Base-by-base conservation (phyloP, 2,888 invertebrate genomes). In the Cylloceria caligata region DNA sequence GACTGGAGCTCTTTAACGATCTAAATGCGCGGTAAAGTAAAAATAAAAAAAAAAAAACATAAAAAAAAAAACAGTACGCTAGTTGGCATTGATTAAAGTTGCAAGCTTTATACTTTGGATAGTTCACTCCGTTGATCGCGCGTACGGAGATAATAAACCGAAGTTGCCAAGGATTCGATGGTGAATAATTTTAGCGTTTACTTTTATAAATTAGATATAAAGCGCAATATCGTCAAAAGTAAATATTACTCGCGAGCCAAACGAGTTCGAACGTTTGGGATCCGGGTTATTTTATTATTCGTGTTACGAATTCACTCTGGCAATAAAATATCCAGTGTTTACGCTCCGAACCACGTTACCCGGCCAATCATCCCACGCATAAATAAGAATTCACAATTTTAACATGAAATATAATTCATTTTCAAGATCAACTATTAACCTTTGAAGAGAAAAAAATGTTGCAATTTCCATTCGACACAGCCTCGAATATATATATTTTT, bases 301-400 rank as follows among this genome's bases (percentile, higher is more conserved):
- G 90, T 89, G 91, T 91, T 91, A 92, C 91, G 91, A 91, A 92
- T 92, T 91, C 90, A 89, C 91, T 13, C 24, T 90, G 91, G 90
- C 42, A 39, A 21, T 64, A 91, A 91, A 91, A 92, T 90, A 92
- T 91, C 91, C 90, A 90, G 88, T 80, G 84, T 85, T 80, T 80
- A 83, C 80, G 83, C 21, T 9, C 21, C 21, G 24, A 55, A 7
- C 21, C 24, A 19, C 27, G 52, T 52, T 52, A 68, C 47, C 13
- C 6, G 36, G 24, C 42, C 62, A 49, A 30, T 52, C 21, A 65
- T 52, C 36, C 65, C 34, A 16, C 49, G 34, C 45, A 36, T 11
- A 19, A 62, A 73, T 73, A 62, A 6, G 42, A 74, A 36, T 24
- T 24, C 24, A 9, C 24, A 21, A 52, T 24, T 52, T 21, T 13